These are phyloP conservation scores for Momotus momota DNA, from an alignment of 2,797 vertebrate genomes.

Conservation along the genomic window DNA sequence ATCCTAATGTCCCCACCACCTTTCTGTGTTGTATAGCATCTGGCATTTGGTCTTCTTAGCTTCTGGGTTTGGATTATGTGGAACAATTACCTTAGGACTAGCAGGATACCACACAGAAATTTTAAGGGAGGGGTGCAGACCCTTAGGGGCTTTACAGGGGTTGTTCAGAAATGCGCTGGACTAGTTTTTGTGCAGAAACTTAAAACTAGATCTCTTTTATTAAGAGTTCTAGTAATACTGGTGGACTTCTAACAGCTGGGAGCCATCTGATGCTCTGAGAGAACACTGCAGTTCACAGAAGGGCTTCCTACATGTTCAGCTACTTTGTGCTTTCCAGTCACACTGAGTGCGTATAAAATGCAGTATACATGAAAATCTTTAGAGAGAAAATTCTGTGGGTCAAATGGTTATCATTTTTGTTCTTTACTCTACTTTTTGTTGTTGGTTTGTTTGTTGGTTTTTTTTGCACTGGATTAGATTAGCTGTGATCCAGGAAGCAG, in stretches of 20 bases:
- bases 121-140: not conserved
- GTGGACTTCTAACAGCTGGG: not conserved
- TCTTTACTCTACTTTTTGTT: not conserved
- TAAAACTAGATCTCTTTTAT: not conserved
- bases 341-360: not conserved
- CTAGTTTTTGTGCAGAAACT: not conserved
- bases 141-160: not conserved
- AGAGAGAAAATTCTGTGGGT: not conserved
- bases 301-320: not conserved
- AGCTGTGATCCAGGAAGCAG: not conserved
- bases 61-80: not conserved
- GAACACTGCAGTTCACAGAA: not conserved
- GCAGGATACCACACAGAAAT: not conserved
- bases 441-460: not conserved
- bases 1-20: constrained; percentile 5
- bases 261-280: not conserved
- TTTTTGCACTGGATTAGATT: not conserved
- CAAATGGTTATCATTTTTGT: not conserved
- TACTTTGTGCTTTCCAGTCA: not conserved
- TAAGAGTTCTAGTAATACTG: not conserved
- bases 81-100: not conserved
- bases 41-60: constrained; percentile 15
- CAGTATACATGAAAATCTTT: not conserved
- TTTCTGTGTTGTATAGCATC: not conserved
- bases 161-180: not conserved